These are phyloP conservation scores for Aricia artaxerxes DNA, from an alignment of 2,888 invertebrate genomes.

Conservation along the genomic window DNA sequence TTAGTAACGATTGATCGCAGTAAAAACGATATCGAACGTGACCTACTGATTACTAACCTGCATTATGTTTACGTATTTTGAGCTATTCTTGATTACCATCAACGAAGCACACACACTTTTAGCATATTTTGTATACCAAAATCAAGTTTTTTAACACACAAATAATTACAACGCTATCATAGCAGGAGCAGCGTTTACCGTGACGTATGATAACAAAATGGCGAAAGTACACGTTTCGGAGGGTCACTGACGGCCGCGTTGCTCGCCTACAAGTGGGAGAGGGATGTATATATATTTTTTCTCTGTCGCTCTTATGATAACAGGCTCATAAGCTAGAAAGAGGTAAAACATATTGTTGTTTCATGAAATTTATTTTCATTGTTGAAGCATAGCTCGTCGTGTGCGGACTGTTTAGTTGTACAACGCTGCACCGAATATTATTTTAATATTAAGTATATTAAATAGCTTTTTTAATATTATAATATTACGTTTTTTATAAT, in stretches of 20 bases:
- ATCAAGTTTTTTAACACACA: constrained; percentile 18
- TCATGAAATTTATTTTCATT: constrained; percentile 34
- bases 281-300: constrained; percentile 30
- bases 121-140: not conserved
- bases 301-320: constrained; percentile 33
- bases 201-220: constrained; percentile 54
- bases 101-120: constrained; percentile 23
- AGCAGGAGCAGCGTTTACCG: constrained; percentile 43
- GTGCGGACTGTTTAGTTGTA: not conserved
- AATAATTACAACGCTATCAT: constrained; percentile 39
- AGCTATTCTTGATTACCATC: not conserved
- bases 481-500: not conserved
- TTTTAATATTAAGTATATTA: no score
- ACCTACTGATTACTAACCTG: constrained; percentile 16
- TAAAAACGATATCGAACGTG: not conserved
- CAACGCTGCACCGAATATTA: no score
- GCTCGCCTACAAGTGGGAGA: constrained; percentile 34
- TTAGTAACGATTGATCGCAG: not conserved
- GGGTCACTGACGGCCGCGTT: constrained; percentile 30
- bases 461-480: not conserved
- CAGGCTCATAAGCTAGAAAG: constrained; percentile 2
- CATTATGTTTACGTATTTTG: constrained; percentile 21
- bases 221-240: constrained; percentile 45
- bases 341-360: constrained; percentile 8
- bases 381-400: not conserved